A percentile compares a stretch with the other conserved stretches of the same genome.
phyloP scores from a whole-genome alignment of 2,797 vertebrate species.

The Morus bassanus region DNA sequence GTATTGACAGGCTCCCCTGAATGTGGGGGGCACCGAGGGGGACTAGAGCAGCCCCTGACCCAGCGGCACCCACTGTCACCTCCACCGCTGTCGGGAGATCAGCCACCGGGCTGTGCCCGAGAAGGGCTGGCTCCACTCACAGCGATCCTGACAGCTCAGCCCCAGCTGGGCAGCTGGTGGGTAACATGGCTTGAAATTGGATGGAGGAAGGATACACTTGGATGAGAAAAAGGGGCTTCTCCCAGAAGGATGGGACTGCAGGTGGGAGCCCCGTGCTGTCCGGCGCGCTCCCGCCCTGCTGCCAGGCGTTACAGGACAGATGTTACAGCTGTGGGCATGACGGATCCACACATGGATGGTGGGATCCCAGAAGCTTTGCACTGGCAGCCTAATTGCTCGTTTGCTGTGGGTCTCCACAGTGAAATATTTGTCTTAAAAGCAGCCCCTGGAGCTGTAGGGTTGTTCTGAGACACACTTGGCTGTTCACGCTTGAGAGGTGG shows the following conservation, averaged over 20 bases:
- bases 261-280: neutral
- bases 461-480: neutral
- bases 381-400: neutral
- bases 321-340: neutral
- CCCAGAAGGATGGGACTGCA: neutral
- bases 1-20: neutral
- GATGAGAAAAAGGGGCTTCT: neutral
- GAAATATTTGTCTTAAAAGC: neutral
- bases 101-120: fast-evolving
- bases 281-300: fast-evolving
- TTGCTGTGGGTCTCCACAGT: neutral
- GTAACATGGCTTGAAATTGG: neutral
- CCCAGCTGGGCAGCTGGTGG: neutral
- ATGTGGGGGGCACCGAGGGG: fast-evolving
- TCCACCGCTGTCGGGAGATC: fast-evolving
- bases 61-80: neutral
- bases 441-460: neutral
- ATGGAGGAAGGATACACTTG: neutral
- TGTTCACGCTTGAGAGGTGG: neutral
- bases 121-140: neutral
- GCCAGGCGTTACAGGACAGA: neutral
- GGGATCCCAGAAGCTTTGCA: neutral
- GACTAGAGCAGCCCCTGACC: neutral
- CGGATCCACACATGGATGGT: neutral
- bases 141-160: neutral